These are phyloP conservation scores for Rhombomys opimus DNA, from an alignment of 2,113 vertebrate species.

Conservation along the genomic window DNA sequence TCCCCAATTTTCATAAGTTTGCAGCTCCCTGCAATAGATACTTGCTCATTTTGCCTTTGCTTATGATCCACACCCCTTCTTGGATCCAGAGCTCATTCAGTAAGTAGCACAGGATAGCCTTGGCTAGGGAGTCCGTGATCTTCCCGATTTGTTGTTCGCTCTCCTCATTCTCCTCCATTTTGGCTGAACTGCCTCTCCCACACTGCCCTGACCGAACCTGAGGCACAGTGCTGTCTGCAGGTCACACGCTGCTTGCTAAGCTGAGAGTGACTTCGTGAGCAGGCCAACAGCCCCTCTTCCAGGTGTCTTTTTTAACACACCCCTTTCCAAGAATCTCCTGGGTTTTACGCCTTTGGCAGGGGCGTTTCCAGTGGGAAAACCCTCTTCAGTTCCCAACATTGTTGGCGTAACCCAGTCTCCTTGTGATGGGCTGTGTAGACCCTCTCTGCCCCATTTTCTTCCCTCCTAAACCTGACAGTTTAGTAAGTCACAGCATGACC, in stretches of 20 bases:
- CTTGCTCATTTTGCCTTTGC: neutral
- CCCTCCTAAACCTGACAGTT: neutral
- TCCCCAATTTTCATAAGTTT: neutral
- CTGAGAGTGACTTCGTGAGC: accelerated
- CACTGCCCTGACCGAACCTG: neutral
- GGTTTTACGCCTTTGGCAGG: neutral
- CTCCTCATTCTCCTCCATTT: neutral
- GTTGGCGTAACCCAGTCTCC: neutral
- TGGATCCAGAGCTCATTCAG: neutral
- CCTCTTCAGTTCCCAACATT: neutral
- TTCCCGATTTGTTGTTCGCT: too few relatives aligned
- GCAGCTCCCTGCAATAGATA: neutral
- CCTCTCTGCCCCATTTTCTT: neutral
- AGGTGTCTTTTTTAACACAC: accelerated
- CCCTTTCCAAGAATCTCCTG: neutral
- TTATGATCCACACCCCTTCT: neutral
- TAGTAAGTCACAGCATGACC: neutral
- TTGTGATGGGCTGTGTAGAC: accelerated
- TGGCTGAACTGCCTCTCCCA: neutral
- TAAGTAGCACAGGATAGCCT: too few relatives aligned
- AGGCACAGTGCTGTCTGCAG: neutral
- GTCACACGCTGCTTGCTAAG: accelerated
- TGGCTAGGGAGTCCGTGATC: neutral
- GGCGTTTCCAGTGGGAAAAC: neutral
- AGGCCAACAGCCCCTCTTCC: accelerated